These are phyloP conservation scores for Cephus pygmeus DNA, from an alignment of 2,888 invertebrate genomes.

Conservation along the genomic window DNA sequence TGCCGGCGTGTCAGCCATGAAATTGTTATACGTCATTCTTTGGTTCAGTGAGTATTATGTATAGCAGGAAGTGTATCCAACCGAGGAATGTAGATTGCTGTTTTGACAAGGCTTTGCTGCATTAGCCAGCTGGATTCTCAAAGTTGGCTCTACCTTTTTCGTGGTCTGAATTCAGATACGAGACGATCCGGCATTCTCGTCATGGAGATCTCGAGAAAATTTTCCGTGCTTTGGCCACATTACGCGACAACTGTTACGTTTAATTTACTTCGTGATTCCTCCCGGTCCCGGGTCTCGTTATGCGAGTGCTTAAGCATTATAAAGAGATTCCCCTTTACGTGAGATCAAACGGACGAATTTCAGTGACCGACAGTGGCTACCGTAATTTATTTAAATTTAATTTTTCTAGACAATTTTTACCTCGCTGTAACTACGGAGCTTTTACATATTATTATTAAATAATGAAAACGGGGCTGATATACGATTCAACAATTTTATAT, in stretches of 20 bases:
- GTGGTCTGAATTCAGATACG: not conserved
- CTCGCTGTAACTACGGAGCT: accelerated
- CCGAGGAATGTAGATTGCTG: not conserved
- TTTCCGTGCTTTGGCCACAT: not conserved
- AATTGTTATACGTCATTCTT: not conserved
- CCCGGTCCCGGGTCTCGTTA: not conserved
- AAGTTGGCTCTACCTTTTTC: not conserved
- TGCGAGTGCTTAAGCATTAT: not conserved
- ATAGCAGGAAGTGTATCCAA: not conserved
- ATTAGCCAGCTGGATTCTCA: not conserved
- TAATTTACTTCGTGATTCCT: not conserved
- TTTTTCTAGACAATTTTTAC: accelerated
- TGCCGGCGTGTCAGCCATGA: constrained; percentile 1
- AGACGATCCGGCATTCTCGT: not conserved
- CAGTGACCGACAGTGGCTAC: not conserved
- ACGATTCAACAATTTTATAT: too few relatives aligned
- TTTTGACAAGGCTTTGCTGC: not conserved
- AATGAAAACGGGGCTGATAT: not conserved
- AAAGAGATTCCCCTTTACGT: not conserved
- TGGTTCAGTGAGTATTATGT: not conserved
- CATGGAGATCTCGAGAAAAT: not conserved
- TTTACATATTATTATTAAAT: not conserved
- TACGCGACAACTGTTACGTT: not conserved
- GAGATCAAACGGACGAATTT: not conserved
- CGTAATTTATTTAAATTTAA: not conserved